Evolutionary conservation across 2,113 vertebrate genomes (phyloP), one percentile per base, ranked within the genome.

Genomic region (Thamnaconus septentrionalis): DNA sequence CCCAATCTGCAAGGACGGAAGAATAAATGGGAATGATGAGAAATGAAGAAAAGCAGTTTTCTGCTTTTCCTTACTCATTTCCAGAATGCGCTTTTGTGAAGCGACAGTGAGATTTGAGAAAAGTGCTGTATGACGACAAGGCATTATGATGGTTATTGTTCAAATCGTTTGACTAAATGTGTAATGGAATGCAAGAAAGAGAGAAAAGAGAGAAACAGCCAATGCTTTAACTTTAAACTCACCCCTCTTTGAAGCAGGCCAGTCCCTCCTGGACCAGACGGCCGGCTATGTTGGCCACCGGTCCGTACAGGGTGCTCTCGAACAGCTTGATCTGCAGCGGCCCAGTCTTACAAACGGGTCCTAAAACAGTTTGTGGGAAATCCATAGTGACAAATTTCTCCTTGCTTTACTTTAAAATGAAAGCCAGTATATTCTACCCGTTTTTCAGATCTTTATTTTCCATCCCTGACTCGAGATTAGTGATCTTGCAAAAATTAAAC

Each of bases 261-360:
- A 91, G 70, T 7, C 80, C 61, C 56, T 91, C 89, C 43, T 48
- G 57, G 11, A 90, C 80, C 54, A 93, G 72, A 51, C 85, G 56
- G 6, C 86, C 66, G 3, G 78, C 85, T 4, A 92, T 83, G 72
- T 71, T 79, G 9, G 41, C 41, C 7, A 44, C 10, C 5, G 56
- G 56, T 1, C 74, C 76, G 1, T 69, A n/a, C 5, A 69, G 48
- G 2, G 40, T 8, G 31, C 42, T 63, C 53, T 83, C 79, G 53
- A 76, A 87, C 51, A 92, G 54, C 11, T 61, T 64, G 39, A 92
- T 75, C 0, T 84, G 86, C 18, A 91, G 18, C 54, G 82, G 78
- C 11, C 48, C 44, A 8, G 12, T 7, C 39, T 39, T 73, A 0
- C 44, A 12, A 1, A 9, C 50, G 5, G 6, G 12, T 59, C 5